Conservation (phyloP, 2,888 invertebrate species). For the Harpalus rufipes region DNA sequence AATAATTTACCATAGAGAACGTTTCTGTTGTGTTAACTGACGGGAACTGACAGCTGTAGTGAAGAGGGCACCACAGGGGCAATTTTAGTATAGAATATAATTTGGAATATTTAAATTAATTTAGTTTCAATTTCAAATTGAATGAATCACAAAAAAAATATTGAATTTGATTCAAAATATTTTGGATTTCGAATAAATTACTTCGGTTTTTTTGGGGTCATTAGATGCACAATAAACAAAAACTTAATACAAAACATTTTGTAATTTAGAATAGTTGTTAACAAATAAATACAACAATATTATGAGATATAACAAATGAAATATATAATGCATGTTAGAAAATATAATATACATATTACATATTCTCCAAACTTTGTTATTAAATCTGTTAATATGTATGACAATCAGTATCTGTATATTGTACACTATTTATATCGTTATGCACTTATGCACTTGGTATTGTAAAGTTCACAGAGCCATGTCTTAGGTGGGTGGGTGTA, state of each 20-base stretch:
- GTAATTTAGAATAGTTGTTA: neutral
- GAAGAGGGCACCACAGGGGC: too few species aligned
- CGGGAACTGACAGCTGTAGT: too few species aligned
- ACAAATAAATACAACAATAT: neutral
- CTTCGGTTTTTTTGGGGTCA: neutral
- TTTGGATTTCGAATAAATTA: too few species aligned
- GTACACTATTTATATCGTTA: slow-evolving; percentile 14
- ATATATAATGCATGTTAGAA: neutral
- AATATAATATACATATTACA: neutral
- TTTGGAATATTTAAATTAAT: too few species aligned
- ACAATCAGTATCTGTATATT: neutral
- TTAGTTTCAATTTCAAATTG: too few species aligned
- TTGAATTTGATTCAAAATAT: too few species aligned
- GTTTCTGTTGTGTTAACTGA: too few species aligned
- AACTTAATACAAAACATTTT: neutral
- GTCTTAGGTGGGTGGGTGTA: slow-evolving; percentile 11
- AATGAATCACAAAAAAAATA: too few species aligned
- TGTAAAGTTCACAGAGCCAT: neutral
- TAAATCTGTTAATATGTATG: neutral
- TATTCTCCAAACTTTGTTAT: neutral
- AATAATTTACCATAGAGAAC: too few species aligned
- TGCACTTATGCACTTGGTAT: neutral
- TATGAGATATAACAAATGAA: neutral
- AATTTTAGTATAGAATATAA: too few species aligned
- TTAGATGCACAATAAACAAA: neutral